Evolutionary conservation across 2,888 invertebrate genomes (phyloP).

Genomic region (Malthinus flaveolus): DNA sequence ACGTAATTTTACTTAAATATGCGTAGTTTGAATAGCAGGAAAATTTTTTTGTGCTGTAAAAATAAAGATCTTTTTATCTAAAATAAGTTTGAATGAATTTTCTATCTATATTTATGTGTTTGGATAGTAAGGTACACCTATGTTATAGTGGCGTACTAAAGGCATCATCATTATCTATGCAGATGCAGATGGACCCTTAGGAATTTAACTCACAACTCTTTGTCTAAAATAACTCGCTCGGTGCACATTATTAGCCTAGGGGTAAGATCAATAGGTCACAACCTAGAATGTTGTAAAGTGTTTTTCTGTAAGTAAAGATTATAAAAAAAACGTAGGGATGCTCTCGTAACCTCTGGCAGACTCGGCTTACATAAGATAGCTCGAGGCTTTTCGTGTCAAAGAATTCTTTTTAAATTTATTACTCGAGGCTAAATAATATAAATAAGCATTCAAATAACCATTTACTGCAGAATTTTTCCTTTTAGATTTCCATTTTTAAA

Average conservation of each 20-base stretch:
- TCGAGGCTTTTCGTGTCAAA: conserved; percentile 1
- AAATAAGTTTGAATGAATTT: conserved; percentile 22
- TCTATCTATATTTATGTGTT: conserved; percentile 38
- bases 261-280: conserved; percentile 48
- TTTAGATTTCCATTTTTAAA: no score
- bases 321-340: conserved; percentile 29
- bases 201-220: conserved; percentile 48
- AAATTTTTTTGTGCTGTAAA: no score
- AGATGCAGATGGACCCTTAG: conserved; percentile 53
- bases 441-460: no score
- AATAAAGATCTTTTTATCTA: neutral
- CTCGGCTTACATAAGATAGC: conserved; percentile 6
- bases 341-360: conserved; percentile 19
- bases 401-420: conserved; percentile 2
- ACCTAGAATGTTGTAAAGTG: conserved; percentile 41
- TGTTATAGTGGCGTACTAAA: conserved; percentile 34
- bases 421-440: neutral
- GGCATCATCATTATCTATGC: conserved; percentile 52
- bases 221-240: conserved; percentile 45
- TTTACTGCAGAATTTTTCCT: no score
- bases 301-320: conserved; percentile 39
- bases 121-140: conserved; percentile 15
- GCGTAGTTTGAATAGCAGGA: no score
- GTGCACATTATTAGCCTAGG: conserved; percentile 35
- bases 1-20: no score